Evolutionary conservation across 2,888 invertebrate species (phyloP), one percentile per base, ranked within the genome.

Genomic region (Eupithecia insigniata): DNA sequence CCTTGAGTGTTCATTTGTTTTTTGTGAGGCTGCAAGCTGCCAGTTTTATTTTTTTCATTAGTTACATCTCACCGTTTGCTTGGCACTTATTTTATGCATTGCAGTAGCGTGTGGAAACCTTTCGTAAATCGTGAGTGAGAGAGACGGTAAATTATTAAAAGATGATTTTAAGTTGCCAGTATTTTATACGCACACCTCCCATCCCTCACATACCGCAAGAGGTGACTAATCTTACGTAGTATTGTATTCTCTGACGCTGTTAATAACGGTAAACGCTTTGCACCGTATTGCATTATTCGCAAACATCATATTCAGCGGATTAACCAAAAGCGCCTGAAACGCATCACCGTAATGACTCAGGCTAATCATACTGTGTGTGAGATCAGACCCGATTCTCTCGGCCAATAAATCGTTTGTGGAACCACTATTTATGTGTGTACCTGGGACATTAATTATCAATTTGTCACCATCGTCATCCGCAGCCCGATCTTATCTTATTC

Each of bases 281-380:
- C 60, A 58, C 28, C 30, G 30, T 60, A 60, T 30, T 60, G 58
- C 16, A 30, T 30, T 60, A 60, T 60, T 30, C 58, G 58, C 58
- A 60, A 60, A 60, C 58, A 60, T 30, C 16, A 30, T 30, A 16
- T 30, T 28, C 18, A 30, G 30, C 30, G 58, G 28, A 60, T 30
- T 30, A 30, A 3, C 30, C 12, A 8, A 18, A 30, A 30, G 8
- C 58, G 51, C 26, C 55, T 14, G 55, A 55, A 22, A 26, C 5
- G 55, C 26, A 55, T 22, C 16, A 30, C 16, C 22, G 30, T 51
- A 30, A 30, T 60, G 30, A 60, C 12, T 60, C 60, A 60, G 30
- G 60, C 16, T 60, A 60, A 60, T 30, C 30, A 55, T 12, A 14
- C 26, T 51, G 22, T 3, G 10, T 51, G 22, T 3, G 10, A 26